Evolutionary conservation across 2,888 invertebrate genomes (phyloP).

Genomic region (Linnaemya vulpina): DNA sequence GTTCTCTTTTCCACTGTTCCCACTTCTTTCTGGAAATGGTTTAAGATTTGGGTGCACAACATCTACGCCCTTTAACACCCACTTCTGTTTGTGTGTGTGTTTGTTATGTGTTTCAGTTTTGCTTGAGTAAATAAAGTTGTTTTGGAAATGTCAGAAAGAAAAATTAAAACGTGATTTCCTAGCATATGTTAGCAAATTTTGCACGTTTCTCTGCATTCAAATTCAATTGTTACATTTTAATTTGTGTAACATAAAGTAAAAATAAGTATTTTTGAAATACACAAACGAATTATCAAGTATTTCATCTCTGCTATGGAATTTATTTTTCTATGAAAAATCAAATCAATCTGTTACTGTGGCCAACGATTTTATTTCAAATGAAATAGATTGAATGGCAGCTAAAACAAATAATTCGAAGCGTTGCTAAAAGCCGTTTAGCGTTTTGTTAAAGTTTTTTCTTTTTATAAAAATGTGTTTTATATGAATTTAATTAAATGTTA

Average conservation of each 20-base stretch:
- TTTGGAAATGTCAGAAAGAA: conserved; percentile 26
- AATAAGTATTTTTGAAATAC: conserved; percentile 6
- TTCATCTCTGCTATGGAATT: conserved; percentile 13
- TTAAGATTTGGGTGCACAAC: background rate
- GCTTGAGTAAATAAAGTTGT: background rate
- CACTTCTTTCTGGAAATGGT: background rate
- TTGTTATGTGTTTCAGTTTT: background rate
- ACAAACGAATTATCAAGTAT: conserved; percentile 20
- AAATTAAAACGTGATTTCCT: conserved; percentile 57
- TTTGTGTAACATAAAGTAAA: background rate
- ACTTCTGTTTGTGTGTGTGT: conserved; percentile 8
- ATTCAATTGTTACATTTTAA: conserved; percentile 34
- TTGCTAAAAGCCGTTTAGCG: conserved; percentile 55
- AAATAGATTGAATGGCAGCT: conserved; percentile 2
- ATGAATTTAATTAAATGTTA: conserved; percentile 27
- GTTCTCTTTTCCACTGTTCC: background rate
- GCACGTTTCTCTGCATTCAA: conserved; percentile 56
- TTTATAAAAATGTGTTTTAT: background rate
- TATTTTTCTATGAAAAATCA: background rate
- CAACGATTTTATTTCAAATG: conserved; percentile 35
- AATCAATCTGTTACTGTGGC: conserved; percentile 3
- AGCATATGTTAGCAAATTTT: conserved; percentile 68
- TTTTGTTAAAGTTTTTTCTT: conserved; percentile 39
- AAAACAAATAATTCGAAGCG: conserved; percentile 46
- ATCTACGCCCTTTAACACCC: conserved; percentile 46